These are phyloP conservation scores for Triops cancriformis DNA, from an alignment of 1,140 invertebrate species.

Conservation along the genomic window DNA sequence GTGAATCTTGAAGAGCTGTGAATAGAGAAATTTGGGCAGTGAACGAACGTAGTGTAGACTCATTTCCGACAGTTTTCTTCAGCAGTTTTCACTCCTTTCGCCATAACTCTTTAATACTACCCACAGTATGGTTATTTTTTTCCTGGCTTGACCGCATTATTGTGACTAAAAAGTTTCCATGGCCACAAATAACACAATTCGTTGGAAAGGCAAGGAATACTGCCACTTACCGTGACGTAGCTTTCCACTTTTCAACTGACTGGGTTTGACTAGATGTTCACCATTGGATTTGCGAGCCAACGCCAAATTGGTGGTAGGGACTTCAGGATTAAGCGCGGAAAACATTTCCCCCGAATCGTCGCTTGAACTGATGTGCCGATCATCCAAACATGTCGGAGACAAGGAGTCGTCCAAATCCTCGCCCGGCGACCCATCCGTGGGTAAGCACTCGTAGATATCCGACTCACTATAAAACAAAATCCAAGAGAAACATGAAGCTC, in stretches of 20 bases:
- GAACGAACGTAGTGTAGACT: too few relatives aligned
- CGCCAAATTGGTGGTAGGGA: constrained; percentile 33
- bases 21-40: too few relatives aligned
- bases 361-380: constrained; percentile 47
- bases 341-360: constrained; percentile 60
- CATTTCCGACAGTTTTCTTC: too few relatives aligned
- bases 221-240: constrained; percentile 40
- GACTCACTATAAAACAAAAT: constrained; percentile 49
- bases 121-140: too few relatives aligned
- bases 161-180: too few relatives aligned
- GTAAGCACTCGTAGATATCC: constrained; percentile 73
- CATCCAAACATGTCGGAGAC: constrained; percentile 39
- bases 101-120: too few relatives aligned
- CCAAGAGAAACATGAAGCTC: background rate
- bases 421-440: constrained; percentile 47
- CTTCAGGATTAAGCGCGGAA: constrained; percentile 48
- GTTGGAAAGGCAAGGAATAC: background rate
- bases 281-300: constrained; percentile 34
- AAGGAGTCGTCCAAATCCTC: constrained; percentile 44
- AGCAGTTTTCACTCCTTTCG: too few relatives aligned
- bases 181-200: background rate
- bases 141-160: too few relatives aligned
- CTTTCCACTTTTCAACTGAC: constrained; percentile 44
- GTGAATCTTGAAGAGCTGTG: too few relatives aligned
- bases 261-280: constrained; percentile 47